phyloP scores from a whole-genome alignment of 2,797 vertebrate genomes.

The Hybognathus amarus region DNA sequence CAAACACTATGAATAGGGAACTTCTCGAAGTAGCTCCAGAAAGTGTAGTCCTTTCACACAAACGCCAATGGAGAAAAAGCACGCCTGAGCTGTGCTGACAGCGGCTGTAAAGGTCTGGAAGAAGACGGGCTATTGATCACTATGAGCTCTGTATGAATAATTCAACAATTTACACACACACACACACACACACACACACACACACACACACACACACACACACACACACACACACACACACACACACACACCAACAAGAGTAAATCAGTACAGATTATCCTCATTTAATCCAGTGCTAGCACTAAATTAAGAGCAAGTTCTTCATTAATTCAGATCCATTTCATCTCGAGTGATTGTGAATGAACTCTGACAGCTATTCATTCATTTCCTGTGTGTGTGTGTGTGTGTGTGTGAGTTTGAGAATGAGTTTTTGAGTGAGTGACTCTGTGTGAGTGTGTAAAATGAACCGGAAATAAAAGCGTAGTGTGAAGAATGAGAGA shows the following conservation, averaged over 20 bases:
- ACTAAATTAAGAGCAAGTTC: constrained; percentile 1
- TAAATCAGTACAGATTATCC: background rate
- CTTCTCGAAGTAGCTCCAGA: background rate
- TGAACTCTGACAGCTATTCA: background rate
- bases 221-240: background rate
- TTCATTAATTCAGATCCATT: background rate
- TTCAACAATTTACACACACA: background rate
- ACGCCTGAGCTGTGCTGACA: constrained; percentile 7
- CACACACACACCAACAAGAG: background rate
- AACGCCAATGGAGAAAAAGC: background rate
- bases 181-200: background rate
- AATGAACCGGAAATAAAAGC: background rate
- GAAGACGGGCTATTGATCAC: constrained; percentile 13
- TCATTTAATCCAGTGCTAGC: constrained; percentile 19
- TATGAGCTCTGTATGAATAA: constrained; percentile 18
- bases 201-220: no score
- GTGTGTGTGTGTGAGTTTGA: no score
- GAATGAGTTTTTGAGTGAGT: no score
- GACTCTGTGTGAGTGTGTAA: background rate
- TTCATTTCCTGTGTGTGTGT: background rate
- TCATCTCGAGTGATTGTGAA: background rate
- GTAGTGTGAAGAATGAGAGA: background rate
- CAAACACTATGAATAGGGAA: background rate
- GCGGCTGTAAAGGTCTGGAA: constrained; percentile 11
- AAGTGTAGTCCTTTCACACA: background rate